A percentile compares a stretch with the other conserved stretches of the same genome.
phyloP scores from a whole-genome alignment of 2,888 invertebrate species.

The Helicoverpa assulta region DNA sequence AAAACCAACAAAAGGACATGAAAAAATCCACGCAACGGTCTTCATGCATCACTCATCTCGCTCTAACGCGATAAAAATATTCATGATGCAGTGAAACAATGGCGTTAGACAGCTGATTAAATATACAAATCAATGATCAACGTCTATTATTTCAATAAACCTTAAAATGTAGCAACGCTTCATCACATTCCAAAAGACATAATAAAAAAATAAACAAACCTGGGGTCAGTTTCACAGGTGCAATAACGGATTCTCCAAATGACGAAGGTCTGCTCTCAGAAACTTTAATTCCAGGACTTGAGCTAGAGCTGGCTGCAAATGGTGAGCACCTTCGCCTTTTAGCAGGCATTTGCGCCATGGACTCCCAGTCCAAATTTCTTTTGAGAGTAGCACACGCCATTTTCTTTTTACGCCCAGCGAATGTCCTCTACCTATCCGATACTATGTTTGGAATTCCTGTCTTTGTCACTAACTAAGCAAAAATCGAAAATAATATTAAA shows the following conservation, averaged over 20 bases:
- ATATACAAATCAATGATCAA: constrained; percentile 40
- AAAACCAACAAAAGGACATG: constrained; percentile 79
- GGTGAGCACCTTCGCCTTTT: constrained; percentile 98
- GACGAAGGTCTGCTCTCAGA: constrained; percentile 92
- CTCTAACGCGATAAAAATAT: constrained; percentile 86
- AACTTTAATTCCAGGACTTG: constrained; percentile 88
- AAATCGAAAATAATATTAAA: constrained; percentile 80
- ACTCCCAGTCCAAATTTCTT: constrained; percentile 98
- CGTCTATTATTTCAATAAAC: not conserved
- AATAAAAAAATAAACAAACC: constrained; percentile 91
- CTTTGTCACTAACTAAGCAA: constrained; percentile 75
- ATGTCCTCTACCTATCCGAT: constrained; percentile 82
- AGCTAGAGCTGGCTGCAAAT: constrained; percentile 92
- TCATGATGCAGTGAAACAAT: constrained; percentile 83
- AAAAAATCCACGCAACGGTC: constrained; percentile 82
- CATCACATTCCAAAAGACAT: constrained; percentile 14
- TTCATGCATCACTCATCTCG: constrained; percentile 80
- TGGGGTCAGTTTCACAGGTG: constrained; percentile 94
- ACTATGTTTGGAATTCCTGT: constrained; percentile 72
- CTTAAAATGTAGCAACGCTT: constrained; percentile 14
- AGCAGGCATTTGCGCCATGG: constrained; percentile 95
- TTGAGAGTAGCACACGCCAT: constrained; percentile 99
- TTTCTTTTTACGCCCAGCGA: constrained; percentile 92
- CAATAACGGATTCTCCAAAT: constrained; percentile 95
- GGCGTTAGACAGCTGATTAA: constrained; percentile 81